Conservation (phyloP, 2,888 invertebrate genomes). For the Papilio elwesi region DNA sequence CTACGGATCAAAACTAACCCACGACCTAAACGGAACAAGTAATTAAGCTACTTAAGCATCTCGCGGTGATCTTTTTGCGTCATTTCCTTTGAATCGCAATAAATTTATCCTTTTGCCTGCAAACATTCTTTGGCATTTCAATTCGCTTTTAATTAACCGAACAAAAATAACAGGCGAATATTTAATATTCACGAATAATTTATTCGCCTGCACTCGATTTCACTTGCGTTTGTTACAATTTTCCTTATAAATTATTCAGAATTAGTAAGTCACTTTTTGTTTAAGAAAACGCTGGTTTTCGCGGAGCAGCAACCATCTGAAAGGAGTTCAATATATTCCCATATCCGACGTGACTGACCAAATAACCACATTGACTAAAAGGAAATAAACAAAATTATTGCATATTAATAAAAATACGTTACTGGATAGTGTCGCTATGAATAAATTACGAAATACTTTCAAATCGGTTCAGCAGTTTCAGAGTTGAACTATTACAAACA, state of each 20-base stretch:
- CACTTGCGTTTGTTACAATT: not conserved
- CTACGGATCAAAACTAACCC: not conserved
- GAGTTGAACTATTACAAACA: too few species aligned
- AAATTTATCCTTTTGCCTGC: constrained; percentile 9
- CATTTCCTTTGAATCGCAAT: constrained; percentile 22
- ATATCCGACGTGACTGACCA: too few species aligned
- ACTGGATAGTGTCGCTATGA: too few species aligned
- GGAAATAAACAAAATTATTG: too few species aligned
- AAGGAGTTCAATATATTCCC: too few species aligned
- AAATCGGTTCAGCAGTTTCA: too few species aligned
- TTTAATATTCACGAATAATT: constrained; percentile 1
- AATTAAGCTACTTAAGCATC: constrained; percentile 18
- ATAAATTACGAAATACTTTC: too few species aligned
- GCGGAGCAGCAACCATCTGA: too few species aligned
- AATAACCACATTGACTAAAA: too few species aligned
- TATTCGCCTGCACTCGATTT: not conserved
- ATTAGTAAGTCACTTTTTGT: not conserved
- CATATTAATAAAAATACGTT: too few species aligned
- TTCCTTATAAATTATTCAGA: not conserved
- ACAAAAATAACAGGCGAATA: constrained; percentile 1
- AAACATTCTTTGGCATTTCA: constrained; percentile 7
- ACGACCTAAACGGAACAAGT: constrained; percentile 17
- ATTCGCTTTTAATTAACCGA: constrained; percentile 6
- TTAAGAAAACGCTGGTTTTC: too few species aligned
- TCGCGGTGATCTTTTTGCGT: constrained; percentile 14